Evolutionary conservation across 2,797 vertebrate genomes (phyloP).

Genomic region (Coilia nasus): DNA sequence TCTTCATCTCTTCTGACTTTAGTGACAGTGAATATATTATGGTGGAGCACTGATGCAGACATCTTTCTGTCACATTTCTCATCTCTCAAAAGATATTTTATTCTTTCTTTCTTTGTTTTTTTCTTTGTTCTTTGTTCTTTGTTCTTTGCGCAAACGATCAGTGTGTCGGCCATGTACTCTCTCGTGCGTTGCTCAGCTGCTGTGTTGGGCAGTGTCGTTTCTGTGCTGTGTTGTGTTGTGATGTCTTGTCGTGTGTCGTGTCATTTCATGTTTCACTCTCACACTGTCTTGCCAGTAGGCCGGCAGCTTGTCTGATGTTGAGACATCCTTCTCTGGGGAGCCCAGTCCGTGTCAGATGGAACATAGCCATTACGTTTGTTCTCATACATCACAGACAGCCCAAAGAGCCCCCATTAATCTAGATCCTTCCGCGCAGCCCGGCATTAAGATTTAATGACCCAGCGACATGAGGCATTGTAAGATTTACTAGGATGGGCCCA

Average conservation of each 20-base stretch:
- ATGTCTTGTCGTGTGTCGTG: not conserved
- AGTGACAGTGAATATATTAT: not conserved
- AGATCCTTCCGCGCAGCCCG: constrained; percentile 34
- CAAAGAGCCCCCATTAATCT: constrained; percentile 43
- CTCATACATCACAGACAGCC: constrained; percentile 36
- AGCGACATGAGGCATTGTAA: constrained; percentile 44
- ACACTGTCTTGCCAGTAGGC: not conserved
- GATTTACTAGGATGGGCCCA: constrained; percentile 28
- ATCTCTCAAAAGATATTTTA: too few species aligned
- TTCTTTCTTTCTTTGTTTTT: not conserved
- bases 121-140: not conserved
- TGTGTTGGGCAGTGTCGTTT: too few species aligned
- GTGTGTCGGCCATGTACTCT: too few species aligned
- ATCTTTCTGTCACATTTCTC: not conserved
- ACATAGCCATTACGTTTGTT: constrained; percentile 29
- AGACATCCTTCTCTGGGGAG: constrained; percentile 2
- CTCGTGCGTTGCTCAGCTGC: too few species aligned
- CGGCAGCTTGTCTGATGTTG: not conserved
- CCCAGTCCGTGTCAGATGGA: not conserved
- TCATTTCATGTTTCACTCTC: not conserved
- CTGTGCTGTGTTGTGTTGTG: not conserved
- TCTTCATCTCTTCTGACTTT: not conserved
- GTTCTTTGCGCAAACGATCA: not conserved
- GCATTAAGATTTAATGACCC: constrained; percentile 51
- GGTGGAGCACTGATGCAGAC: not conserved